These are phyloP conservation scores for Aspidiotus destructor DNA, from an alignment of 2,888 invertebrate species.

Conservation along the genomic window DNA sequence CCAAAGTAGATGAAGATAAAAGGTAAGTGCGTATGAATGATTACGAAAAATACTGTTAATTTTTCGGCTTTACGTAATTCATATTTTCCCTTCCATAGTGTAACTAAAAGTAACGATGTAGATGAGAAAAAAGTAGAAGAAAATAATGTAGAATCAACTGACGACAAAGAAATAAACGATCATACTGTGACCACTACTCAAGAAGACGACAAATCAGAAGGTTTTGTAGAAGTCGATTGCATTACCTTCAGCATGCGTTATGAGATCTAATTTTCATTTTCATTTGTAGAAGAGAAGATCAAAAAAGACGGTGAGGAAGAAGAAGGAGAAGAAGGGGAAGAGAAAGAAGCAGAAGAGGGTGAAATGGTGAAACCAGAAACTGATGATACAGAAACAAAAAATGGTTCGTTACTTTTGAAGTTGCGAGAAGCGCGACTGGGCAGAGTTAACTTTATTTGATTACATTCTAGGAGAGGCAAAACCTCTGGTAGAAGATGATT, in stretches of 20 bases:
- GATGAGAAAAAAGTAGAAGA: constrained; percentile 22
- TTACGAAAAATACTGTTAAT: too few species aligned
- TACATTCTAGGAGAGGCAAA: constrained; percentile 20
- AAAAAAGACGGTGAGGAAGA: constrained; percentile 45
- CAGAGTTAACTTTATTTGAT: constrained; percentile 1
- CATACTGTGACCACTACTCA: constrained; percentile 34
- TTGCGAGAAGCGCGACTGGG: neutral
- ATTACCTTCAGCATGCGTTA: neutral
- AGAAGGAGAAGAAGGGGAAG: constrained; percentile 42
- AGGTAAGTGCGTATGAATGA: neutral
- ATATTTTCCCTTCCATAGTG: neutral
- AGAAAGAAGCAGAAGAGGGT: constrained; percentile 42
- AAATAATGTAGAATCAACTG: neutral
- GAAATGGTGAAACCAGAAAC: constrained; percentile 41
- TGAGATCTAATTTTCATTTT: neutral
- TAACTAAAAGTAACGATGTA: constrained; percentile 1
- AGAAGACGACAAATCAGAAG: constrained; percentile 34
- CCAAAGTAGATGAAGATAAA: constrained; percentile 17
- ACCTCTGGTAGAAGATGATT: constrained; percentile 17
- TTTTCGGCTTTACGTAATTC: neutral
- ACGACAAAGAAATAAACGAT: constrained; percentile 24
- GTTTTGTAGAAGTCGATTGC: neutral
- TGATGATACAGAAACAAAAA: constrained; percentile 40
- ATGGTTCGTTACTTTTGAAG: constrained; percentile 5
- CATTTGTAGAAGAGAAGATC: constrained; percentile 43